Percentiles rank a stretch among this genome's conserved stretches.
Conservation (phyloP, 2,113 vertebrate species). For the Patagioenas fasciata region DNA sequence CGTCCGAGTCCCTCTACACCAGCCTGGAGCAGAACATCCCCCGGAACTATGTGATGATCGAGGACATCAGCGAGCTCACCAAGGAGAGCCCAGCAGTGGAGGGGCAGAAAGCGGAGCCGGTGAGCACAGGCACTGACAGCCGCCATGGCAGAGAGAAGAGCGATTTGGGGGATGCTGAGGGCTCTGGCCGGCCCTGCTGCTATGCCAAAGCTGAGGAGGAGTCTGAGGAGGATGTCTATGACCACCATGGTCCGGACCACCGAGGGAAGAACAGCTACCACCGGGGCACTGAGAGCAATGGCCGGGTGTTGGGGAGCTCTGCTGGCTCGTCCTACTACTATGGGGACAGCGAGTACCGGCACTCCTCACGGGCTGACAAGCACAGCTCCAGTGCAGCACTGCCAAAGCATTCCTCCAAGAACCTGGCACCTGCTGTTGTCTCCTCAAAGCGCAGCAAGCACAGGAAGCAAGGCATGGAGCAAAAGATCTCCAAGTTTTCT, state of each 20-base stretch:
- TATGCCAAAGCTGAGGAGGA: constrained; percentile 92
- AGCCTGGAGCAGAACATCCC: constrained; percentile 95
- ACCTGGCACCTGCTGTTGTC: constrained; percentile 88
- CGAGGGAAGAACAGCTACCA: constrained; percentile 84
- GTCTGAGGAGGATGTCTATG: constrained; percentile 94
- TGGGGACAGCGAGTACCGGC: constrained; percentile 85
- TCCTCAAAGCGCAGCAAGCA: constrained; percentile 97
- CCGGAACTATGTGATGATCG: constrained; percentile 98
- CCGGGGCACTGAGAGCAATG: constrained; percentile 84
- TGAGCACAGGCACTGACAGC: constrained; percentile 69
- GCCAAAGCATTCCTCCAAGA: constrained; percentile 92
- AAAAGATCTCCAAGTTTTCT: constrained; percentile 98
- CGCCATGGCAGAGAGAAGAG: constrained; percentile 81
- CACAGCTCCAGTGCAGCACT: constrained; percentile 74
- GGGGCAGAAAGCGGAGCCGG: constrained; percentile 81
- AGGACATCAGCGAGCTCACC: constrained; percentile 97
- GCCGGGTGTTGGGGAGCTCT: constrained; percentile 75
- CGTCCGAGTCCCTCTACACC: constrained; percentile 89
- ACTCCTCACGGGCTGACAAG: constrained; percentile 80
- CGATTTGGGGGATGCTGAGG: constrained; percentile 74
- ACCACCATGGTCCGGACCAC: constrained; percentile 81
- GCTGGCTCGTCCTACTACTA: constrained; percentile 83
- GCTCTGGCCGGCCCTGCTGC: constrained; percentile 78
- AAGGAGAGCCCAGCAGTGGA: constrained; percentile 87
- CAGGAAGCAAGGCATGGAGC: constrained; percentile 96